A percentile compares a stretch with the other conserved stretches of the same genome.
Conservation (phyloP, 2,888 invertebrate genomes). For the Calameuta pallipes region DNA sequence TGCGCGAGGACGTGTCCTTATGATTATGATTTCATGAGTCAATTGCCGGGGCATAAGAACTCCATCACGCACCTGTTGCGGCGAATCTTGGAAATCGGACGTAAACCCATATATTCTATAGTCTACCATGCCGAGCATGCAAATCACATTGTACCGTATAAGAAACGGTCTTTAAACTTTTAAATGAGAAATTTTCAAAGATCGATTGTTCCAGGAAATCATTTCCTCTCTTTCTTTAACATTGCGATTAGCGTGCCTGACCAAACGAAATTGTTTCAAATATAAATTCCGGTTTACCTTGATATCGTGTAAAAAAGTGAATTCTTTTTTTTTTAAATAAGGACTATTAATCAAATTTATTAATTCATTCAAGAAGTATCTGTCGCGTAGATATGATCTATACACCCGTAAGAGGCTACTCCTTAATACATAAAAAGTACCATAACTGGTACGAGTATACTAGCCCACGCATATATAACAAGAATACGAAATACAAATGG, state of each 20-base stretch:
- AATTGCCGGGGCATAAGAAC: constrained; percentile 22
- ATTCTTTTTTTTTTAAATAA: not conserved
- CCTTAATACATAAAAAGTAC: not conserved
- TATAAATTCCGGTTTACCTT: not conserved
- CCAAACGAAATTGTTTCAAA: not conserved
- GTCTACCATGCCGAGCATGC: not conserved
- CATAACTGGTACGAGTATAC: not conserved
- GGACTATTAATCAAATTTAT: constrained; percentile 42
- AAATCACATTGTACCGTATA: not conserved
- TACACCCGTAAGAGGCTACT: not conserved
- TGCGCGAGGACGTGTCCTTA: constrained; percentile 4
- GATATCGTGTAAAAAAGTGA: not conserved
- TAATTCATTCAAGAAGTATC: constrained; percentile 44
- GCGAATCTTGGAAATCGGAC: not conserved
- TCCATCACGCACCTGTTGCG: not conserved
- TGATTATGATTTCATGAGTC: constrained; percentile 21
- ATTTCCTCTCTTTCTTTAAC: not conserved
- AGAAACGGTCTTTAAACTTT: not conserved
- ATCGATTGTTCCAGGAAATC: not conserved
- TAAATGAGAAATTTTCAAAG: not conserved
- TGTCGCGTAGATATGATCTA: constrained; percentile 26
- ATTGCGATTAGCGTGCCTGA: not conserved
- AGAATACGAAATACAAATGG: not conserved
- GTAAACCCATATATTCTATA: not conserved
- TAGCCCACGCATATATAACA: not conserved